A percentile compares a stretch with the other conserved stretches of the same genome.
Evolutionary conservation across 2,888 invertebrate genomes (phyloP).

Genomic region (Diaprepes abbreviatus): DNA sequence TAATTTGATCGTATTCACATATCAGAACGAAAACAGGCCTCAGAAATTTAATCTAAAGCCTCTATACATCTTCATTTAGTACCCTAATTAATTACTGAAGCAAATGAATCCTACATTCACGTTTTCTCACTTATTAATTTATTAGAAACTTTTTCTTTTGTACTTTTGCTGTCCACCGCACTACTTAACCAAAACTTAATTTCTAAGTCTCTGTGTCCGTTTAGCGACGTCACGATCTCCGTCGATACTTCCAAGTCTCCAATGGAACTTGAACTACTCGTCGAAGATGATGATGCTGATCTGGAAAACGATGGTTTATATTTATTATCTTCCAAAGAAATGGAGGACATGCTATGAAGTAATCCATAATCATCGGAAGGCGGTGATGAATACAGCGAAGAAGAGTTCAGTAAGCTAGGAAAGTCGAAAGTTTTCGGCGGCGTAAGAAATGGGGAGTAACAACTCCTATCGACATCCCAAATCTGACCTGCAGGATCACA

Average conservation of each 20-base stretch:
- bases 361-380: conserved; percentile 46
- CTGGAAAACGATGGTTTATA: conserved; percentile 57
- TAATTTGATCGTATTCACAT: neutral
- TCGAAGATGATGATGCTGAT: conserved; percentile 52
- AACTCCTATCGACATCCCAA: conserved; percentile 79
- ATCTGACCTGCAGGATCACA: conserved; percentile 83
- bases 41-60: neutral
- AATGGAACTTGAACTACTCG: conserved; percentile 53
- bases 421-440: conserved; percentile 62
- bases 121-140: neutral
- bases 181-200: conserved; percentile 78
- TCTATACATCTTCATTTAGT: neutral
- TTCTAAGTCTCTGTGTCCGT: conserved; percentile 83
- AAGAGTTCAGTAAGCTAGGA: conserved; percentile 42
- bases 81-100: neutral
- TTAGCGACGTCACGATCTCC: conserved; percentile 82
- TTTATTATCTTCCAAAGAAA: conserved; percentile 58
- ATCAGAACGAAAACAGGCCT: neutral
- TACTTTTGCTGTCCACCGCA: conserved; percentile 62
- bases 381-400: conserved; percentile 42
- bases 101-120: neutral
- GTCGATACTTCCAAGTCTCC: conserved; percentile 79
- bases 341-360: conserved; percentile 56
- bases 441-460: conserved; percentile 71
- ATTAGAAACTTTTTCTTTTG: conserved; percentile 29